phyloP scores from a whole-genome alignment of 1,140 invertebrate genomes.

The Cydia pomonella region DNA sequence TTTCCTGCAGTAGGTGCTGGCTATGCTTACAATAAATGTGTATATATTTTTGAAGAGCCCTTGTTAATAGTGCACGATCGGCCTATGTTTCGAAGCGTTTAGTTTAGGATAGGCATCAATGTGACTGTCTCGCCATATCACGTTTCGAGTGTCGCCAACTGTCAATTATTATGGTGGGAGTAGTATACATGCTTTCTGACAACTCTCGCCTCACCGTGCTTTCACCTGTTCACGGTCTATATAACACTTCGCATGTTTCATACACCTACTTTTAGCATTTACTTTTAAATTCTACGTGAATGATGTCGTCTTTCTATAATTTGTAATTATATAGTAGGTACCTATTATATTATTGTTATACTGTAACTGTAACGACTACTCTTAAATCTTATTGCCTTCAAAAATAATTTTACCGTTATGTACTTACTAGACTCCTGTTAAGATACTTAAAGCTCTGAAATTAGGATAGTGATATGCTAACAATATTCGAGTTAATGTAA shows the following conservation, averaged over 20 bases:
- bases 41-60: constrained; percentile 30
- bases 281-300: constrained; percentile 43
- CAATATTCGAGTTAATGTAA: constrained; percentile 66
- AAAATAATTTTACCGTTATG: constrained; percentile 50
- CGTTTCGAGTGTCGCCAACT: constrained; percentile 10
- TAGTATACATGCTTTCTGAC: constrained; percentile 8
- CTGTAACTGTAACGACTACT: constrained; percentile 42
- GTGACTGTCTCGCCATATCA: constrained; percentile 21
- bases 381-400: constrained; percentile 54
- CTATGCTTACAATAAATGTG: constrained; percentile 31
- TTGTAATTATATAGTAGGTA: constrained; percentile 41
- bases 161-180: constrained; percentile 24
- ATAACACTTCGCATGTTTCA: constrained; percentile 70
- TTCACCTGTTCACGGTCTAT: constrained; percentile 58
- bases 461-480: constrained; percentile 52
- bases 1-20: constrained; percentile 30
- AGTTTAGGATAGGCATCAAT: constrained; percentile 24
- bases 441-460: constrained; percentile 39
- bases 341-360: constrained; percentile 43
- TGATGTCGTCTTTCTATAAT: constrained; percentile 44
- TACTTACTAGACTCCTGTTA: constrained; percentile 50
- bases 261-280: constrained; percentile 46
- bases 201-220: constrained; percentile 36
- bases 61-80: constrained; percentile 32
- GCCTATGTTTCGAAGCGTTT: constrained; percentile 32